Evolutionary conservation across 2,797 vertebrate species (phyloP).

Genomic region (Astyanax mexicanus): DNA sequence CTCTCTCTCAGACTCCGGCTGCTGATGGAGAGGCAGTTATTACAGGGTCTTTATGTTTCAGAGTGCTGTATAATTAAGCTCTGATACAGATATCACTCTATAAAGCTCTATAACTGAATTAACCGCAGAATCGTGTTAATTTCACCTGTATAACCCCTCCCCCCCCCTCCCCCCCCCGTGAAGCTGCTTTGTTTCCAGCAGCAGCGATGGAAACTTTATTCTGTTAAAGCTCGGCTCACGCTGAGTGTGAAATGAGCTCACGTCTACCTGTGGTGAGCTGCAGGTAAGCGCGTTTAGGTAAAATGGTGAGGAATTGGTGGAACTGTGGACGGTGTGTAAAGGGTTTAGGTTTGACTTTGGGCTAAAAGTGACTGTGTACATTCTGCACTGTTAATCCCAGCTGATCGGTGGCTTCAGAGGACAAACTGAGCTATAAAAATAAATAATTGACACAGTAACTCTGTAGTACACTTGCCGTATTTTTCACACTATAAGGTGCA

Average conservation of each 20-base stretch:
- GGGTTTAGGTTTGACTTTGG: background rate
- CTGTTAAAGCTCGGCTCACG: background rate
- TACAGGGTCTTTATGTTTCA: too few relatives aligned
- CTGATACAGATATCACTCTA: background rate
- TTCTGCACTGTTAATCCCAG: background rate
- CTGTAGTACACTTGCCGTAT: too few relatives aligned
- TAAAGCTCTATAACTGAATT: background rate
- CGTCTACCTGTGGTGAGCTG: background rate
- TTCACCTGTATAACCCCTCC: background rate
- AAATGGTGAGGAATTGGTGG: background rate
- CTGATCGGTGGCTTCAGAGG: background rate
- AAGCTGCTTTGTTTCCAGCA: background rate
- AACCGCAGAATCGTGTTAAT: background rate
- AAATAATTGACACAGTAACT: too few relatives aligned
- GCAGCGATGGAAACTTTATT: background rate
- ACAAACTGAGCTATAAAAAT: too few relatives aligned
- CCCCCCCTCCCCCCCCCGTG: background rate
- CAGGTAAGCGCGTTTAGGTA: background rate
- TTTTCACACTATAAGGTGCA: too few relatives aligned
- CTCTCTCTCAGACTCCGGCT: too few relatives aligned
- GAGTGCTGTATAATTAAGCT: background rate
- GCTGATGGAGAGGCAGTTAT: too few relatives aligned
- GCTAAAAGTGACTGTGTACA: background rate
- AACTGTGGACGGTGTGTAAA: background rate
- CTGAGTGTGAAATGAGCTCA: conserved; percentile 4